phyloP scores from a whole-genome alignment of 2,113 vertebrate genomes.

The Halichoerus grypus region DNA sequence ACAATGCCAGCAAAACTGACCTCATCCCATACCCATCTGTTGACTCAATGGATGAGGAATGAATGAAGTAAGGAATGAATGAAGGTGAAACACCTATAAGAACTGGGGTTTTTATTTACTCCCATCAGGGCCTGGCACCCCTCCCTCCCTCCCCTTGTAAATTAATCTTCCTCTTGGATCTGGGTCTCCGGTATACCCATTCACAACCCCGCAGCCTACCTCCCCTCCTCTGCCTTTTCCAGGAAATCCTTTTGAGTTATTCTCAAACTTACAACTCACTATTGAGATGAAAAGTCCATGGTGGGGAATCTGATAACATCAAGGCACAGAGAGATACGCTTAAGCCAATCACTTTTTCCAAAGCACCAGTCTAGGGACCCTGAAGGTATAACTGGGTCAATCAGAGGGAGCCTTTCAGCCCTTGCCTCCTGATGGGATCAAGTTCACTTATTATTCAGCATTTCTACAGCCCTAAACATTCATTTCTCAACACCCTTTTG shows the following conservation, averaged over 20 bases:
- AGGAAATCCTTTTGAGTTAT: conserved; percentile 57
- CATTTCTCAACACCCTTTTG: conserved; percentile 69
- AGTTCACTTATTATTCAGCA: conserved; percentile 81
- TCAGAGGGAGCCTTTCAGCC: conserved; percentile 72
- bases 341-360: conserved; percentile 42
- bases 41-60: background rate
- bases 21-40: background rate
- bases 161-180: conserved; percentile 49
- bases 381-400: conserved; percentile 35
- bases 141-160: background rate
- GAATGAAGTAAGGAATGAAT: background rate
- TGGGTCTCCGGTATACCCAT: background rate
- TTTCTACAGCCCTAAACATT: conserved; percentile 46
- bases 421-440: conserved; percentile 33
- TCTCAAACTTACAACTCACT: conserved; percentile 20
- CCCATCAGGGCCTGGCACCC: background rate
- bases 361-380: background rate
- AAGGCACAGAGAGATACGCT: background rate
- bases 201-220: background rate
- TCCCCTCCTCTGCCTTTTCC: background rate
- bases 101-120: conserved; percentile 17
- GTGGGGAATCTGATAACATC: conserved; percentile 27
- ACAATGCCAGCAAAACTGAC: conserved; percentile 8
- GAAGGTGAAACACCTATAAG: conserved; percentile 27
- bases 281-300: background rate